Evolutionary conservation across 2,113 vertebrate genomes (phyloP).

Genomic region (Octodon degus): DNA sequence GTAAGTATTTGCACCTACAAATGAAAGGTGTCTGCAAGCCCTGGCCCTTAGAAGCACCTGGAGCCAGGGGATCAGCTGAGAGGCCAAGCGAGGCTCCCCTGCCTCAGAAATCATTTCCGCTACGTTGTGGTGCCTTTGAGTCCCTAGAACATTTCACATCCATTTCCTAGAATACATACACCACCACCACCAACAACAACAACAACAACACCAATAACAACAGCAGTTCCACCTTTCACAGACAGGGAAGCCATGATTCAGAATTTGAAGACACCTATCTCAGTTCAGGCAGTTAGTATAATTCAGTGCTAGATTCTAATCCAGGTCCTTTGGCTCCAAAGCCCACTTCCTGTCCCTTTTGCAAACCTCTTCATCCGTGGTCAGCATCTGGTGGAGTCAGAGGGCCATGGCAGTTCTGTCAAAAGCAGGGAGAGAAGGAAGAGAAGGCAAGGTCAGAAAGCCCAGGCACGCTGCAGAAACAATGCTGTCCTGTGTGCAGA

Average conservation of each 20-base stretch:
- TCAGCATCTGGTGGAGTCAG: background rate
- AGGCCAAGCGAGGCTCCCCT: conserved; percentile 43
- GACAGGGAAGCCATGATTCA: background rate
- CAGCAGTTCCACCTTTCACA: background rate
- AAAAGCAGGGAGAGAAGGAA: background rate
- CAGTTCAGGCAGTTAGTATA: background rate
- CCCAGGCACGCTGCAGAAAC: background rate
- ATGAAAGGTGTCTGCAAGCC: conserved; percentile 19
- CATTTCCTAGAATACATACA: background rate
- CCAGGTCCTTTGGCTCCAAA: conserved; percentile 22
- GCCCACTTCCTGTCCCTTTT: background rate
- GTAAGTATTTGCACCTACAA: conserved; percentile 35
- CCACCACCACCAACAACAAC: background rate
- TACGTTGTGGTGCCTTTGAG: background rate
- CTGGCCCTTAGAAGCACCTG: background rate
- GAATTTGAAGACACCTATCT: background rate
- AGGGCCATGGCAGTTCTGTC: background rate
- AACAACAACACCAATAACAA: background rate
- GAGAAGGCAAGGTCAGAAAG: background rate
- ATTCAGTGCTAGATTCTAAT: background rate
- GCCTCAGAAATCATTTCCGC: background rate
- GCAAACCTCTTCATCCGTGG: background rate
- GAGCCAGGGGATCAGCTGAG: background rate
- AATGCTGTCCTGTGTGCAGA: background rate
- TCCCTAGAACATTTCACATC: conserved; percentile 34